phyloP scores from a whole-genome alignment of 2,888 invertebrate species.

The Theretra japonica region DNA sequence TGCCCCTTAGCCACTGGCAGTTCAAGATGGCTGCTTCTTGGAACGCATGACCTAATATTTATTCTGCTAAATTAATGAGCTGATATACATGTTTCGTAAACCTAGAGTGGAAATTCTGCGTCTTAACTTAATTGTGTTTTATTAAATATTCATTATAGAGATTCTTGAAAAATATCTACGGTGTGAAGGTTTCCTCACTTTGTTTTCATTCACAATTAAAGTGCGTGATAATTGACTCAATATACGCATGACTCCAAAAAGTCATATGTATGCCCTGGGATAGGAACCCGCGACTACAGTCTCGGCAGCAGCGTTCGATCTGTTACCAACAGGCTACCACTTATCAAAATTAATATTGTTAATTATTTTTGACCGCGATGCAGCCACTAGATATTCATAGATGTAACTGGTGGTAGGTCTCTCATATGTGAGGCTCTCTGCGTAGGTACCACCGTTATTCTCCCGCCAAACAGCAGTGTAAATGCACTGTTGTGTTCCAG shows the following conservation, averaged over 20 bases:
- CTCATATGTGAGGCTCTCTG: no score
- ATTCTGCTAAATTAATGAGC: conserved; percentile 17
- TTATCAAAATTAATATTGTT: no score
- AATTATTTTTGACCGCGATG: neutral
- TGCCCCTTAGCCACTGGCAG: conserved; percentile 48
- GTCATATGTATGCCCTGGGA: neutral
- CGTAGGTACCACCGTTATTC: no score
- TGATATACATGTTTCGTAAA: neutral
- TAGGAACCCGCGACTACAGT: neutral
- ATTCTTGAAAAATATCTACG: no score
- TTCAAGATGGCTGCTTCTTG: conserved; percentile 7
- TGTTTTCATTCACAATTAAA: neutral
- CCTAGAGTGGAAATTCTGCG: neutral
- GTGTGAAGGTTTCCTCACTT: neutral
- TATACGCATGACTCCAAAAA: no score
- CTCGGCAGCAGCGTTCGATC: no score
- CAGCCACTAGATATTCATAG: neutral
- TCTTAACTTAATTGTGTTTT: neutral
- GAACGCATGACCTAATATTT: conserved; percentile 18
- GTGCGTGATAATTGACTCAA: no score
- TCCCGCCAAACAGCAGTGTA: no score
- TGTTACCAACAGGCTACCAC: no score
- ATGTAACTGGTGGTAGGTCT: no score
- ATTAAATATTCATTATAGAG: no score
- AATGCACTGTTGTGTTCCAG: no score